A percentile compares a stretch with the other conserved stretches of the same genome.
These are phyloP conservation scores for Adelognathus sp. DNA, from an alignment of 2,888 invertebrate species.

Conservation along the genomic window DNA sequence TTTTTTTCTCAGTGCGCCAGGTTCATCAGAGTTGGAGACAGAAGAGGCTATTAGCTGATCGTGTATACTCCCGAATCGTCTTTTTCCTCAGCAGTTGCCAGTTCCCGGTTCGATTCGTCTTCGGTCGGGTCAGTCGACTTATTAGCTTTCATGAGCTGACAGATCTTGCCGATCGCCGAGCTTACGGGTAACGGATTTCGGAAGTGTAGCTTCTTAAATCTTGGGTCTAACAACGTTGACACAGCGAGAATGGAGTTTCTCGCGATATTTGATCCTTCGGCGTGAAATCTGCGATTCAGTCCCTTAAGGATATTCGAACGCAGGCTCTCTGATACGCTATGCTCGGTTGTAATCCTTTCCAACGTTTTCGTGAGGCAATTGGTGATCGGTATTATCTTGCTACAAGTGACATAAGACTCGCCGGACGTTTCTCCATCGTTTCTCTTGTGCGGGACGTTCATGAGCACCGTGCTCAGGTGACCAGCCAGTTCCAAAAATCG, in stretches of 20 bases:
- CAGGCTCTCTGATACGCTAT: background rate
- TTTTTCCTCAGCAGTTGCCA: constrained; percentile 5
- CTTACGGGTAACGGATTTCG: constrained; percentile 9
- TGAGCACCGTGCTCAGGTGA: constrained; percentile 23
- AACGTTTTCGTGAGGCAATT: constrained; percentile 21
- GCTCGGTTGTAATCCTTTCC: background rate
- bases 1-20: too few species aligned
- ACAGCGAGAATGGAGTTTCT: constrained; percentile 6
- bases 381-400: constrained; percentile 35
- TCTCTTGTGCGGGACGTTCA: background rate
- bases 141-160: background rate
- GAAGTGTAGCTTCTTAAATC: constrained; percentile 42
- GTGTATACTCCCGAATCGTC: constrained; percentile 20
- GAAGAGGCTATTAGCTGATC: constrained; percentile 2
- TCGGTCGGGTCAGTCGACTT: background rate
- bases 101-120: background rate
- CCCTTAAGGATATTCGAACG: background rate
- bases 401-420: constrained; percentile 35
- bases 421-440: constrained; percentile 28
- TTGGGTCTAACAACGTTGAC: constrained; percentile 40
- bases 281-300: constrained; percentile 1
- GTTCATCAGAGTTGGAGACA: constrained; percentile 14
- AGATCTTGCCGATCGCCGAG: background rate
- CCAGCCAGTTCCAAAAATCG: constrained; percentile 21
- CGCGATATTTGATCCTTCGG: constrained; percentile 8